Evolutionary conservation across 2,797 vertebrate genomes (phyloP).

Genomic region (Cheirogaleus major): DNA sequence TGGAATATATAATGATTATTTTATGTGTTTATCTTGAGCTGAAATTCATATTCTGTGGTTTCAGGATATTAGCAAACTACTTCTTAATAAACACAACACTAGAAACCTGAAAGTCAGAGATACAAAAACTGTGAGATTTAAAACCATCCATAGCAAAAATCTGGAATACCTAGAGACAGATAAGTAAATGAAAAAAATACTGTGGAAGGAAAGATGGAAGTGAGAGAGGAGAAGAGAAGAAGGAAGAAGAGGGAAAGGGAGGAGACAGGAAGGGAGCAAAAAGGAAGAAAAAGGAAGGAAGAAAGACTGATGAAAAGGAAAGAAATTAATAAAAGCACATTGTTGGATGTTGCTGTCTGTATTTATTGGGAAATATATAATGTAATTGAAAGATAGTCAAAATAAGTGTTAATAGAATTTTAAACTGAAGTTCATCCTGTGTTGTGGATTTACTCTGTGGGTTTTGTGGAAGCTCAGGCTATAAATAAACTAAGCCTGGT

Average conservation of each 20-base stretch:
- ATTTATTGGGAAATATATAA: background rate
- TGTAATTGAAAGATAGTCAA: background rate
- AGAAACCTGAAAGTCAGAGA: background rate
- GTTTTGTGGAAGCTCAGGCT: background rate
- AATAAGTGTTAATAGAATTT: background rate
- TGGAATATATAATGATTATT: conserved; percentile 50
- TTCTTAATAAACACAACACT: conserved; percentile 20
- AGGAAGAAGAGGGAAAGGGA: accelerated
- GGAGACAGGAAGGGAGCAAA: background rate
- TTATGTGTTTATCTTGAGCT: conserved; percentile 39
- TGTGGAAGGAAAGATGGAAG: background rate
- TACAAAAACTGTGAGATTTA: background rate
- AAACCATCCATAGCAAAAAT: background rate
- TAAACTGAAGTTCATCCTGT: background rate
- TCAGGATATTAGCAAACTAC: conserved; percentile 28
- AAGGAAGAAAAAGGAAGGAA: background rate
- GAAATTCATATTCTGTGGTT: conserved; percentile 47
- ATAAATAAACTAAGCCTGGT: background rate
- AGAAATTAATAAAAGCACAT: background rate
- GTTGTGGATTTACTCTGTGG: background rate
- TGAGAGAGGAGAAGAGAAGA: no score
- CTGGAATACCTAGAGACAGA: background rate
- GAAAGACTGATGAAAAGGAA: background rate
- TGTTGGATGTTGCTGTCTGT: background rate
- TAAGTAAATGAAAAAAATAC: background rate